Percentiles rank a stretch among this genome's conserved stretches.
These are phyloP conservation scores for Drosophila incognita DNA, from an alignment of 2,888 invertebrate species.

Conservation along the genomic window DNA sequence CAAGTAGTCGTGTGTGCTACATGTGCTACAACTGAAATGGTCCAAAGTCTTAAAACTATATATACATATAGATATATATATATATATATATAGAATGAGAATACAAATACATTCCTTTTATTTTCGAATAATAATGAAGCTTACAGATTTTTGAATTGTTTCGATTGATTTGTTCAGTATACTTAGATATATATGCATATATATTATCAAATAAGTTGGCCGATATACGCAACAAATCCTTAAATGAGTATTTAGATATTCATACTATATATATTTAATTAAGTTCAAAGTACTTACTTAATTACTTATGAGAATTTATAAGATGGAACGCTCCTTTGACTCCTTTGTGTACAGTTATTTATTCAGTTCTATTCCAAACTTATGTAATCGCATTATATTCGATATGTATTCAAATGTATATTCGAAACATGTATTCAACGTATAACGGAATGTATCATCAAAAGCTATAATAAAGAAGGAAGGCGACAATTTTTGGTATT, in stretches of 20 bases:
- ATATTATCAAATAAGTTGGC: constrained; percentile 12
- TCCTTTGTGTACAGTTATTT: constrained; percentile 17
- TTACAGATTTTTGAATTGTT: constrained; percentile 18
- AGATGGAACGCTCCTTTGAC: constrained; percentile 20
- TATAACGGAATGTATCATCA: constrained; percentile 44
- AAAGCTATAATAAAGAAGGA: constrained; percentile 61
- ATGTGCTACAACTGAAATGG: constrained; percentile 71
- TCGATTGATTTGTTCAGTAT: constrained; percentile 11
- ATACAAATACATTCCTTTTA: constrained; percentile 4
- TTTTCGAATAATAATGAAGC: constrained; percentile 13
- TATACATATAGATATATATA: constrained; percentile 16
- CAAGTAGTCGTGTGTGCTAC: constrained; percentile 37
- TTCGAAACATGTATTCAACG: constrained; percentile 41
- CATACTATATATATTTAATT: constrained; percentile 4
- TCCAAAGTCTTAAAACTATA: constrained; percentile 67
- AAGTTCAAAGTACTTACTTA: constrained; percentile 10
- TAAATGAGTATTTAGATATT: constrained; percentile 4
- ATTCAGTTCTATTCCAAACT: constrained; percentile 40
- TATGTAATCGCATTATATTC: constrained; percentile 45
- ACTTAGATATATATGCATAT: constrained; percentile 17
- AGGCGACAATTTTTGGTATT: constrained; percentile 26
- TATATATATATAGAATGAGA: constrained; percentile 31
- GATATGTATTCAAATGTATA: constrained; percentile 49
- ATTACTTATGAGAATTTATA: constrained; percentile 12
- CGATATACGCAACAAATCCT: constrained; percentile 5